These are phyloP conservation scores for Tupaia chinensis DNA, from an alignment of 2,113 vertebrate genomes.

Conservation along the genomic window DNA sequence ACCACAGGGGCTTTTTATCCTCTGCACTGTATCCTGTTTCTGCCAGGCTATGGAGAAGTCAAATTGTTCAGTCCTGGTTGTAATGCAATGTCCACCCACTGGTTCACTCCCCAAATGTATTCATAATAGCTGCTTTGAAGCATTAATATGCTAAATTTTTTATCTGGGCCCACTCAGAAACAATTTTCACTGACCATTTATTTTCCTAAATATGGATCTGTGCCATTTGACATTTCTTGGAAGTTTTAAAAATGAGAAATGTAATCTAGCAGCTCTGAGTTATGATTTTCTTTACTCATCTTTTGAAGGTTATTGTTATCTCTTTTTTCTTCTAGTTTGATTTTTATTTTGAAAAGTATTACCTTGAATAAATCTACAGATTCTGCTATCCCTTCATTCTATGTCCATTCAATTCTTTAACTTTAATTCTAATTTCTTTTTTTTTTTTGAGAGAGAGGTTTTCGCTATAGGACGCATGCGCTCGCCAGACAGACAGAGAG, in stretches of 20 bases:
- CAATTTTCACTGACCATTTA: neutral
- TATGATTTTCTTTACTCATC: neutral
- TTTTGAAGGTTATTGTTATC: too few species aligned
- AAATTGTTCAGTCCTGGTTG: too few species aligned
- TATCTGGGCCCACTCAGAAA: neutral
- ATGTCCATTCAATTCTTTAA: neutral
- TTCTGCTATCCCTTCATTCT: neutral
- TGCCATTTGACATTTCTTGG: neutral
- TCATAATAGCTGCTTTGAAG: neutral
- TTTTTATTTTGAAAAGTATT: neutral
- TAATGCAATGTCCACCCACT: too few species aligned
- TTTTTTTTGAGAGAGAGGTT: neutral
- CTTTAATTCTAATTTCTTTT: neutral
- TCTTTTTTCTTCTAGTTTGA: neutral
- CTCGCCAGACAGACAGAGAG: too few species aligned
- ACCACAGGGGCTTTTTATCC: too few species aligned
- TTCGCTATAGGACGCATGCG: too few species aligned
- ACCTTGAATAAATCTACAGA: neutral
- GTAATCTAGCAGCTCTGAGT: neutral
- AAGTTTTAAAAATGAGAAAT: neutral
- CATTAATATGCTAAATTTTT: neutral
- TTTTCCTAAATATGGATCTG: neutral
- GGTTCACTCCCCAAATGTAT: neutral
- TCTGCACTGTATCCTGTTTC: too few species aligned
- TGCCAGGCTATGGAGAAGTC: too few species aligned